Evolutionary conservation across 2,888 invertebrate genomes (phyloP), one percentile per base, ranked within the genome.

Genomic region (Drosophila parthenogenetica): DNA sequence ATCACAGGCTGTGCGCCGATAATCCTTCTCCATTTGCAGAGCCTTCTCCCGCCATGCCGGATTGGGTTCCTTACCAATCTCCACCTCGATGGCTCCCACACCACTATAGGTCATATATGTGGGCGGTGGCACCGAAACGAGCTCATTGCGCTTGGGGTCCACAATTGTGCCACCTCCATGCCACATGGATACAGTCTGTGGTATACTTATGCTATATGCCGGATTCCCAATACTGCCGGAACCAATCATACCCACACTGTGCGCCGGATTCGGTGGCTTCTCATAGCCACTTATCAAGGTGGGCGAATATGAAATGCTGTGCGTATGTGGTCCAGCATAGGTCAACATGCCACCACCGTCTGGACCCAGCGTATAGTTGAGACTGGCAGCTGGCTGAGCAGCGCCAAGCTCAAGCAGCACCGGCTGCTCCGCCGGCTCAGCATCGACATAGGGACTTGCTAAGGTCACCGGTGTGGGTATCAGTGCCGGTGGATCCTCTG

Each of bases 1-100:
- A 89, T 96, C 96, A 83, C 97, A 97, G 0, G 97, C 97, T 0
- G 96, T 96, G 90, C 96, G 96, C 91, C 96, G 96, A 91, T 96
- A 96, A 91, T 96, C 96, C 93, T 94, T 94, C 90, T 95, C 95
- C 67, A 94, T 93, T 90, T 94, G 94, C 78, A 94, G 76, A 1
- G 94, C 94, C 49, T 94, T 92, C 72, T 94, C 94, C 79, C 94
- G 94, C 94, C 94, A 94, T 39, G 93, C 93, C 89, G 90, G 90
- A 83, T 91, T 91, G 37, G 87, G 80, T 55, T 91, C 90, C 70
- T 91, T 90, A 22, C 80, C 80, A 13, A 91, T 91, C 1, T 77
- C 65, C 54, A 90, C 81, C 53, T 91, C 91, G 1, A 73, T 54
- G 4, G 81, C 73, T 4, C 62, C 69, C 13, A 79, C 73, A 1